These are phyloP conservation scores for Hemistola chrysoprasaria DNA, from an alignment of 2,888 invertebrate genomes.

Conservation along the genomic window DNA sequence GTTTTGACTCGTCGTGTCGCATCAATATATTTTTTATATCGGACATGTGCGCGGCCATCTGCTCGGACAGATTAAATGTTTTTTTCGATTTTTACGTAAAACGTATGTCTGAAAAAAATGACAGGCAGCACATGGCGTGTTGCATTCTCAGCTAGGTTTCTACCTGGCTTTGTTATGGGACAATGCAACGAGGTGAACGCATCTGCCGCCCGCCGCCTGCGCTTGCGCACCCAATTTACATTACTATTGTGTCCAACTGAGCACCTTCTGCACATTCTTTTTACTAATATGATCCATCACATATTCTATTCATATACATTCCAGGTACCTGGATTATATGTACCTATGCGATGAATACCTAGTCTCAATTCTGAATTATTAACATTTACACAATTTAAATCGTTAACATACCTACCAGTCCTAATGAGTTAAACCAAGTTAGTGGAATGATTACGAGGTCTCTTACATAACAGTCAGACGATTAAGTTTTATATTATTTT, in stretches of 20 bases:
- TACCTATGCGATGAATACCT: no score
- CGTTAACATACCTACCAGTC: constrained; percentile 14
- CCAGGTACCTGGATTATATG: constrained; percentile 5
- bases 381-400: constrained; percentile 15
- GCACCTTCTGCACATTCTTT: constrained; percentile 35
- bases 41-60: constrained; percentile 76
- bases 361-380: no score
- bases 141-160: constrained; percentile 53
- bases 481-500: constrained; percentile 46
- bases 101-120: constrained; percentile 70
- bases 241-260: constrained; percentile 42
- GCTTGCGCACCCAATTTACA: constrained; percentile 46
- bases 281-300: constrained; percentile 49
- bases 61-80: constrained; percentile 76
- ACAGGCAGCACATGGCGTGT: constrained; percentile 78
- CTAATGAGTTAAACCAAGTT: constrained; percentile 34
- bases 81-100: constrained; percentile 70
- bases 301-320: constrained; percentile 31
- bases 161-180: constrained; percentile 78
- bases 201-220: constrained; percentile 70
- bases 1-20: constrained; percentile 16
- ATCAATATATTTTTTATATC: constrained; percentile 48
- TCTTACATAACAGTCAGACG: constrained; percentile 60
- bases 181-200: constrained; percentile 72
- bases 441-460: constrained; percentile 53